Percentiles rank a stretch among this genome's conserved stretches.
Conservation (phyloP, 2,113 vertebrate genomes). For the Globicephala melas region DNA sequence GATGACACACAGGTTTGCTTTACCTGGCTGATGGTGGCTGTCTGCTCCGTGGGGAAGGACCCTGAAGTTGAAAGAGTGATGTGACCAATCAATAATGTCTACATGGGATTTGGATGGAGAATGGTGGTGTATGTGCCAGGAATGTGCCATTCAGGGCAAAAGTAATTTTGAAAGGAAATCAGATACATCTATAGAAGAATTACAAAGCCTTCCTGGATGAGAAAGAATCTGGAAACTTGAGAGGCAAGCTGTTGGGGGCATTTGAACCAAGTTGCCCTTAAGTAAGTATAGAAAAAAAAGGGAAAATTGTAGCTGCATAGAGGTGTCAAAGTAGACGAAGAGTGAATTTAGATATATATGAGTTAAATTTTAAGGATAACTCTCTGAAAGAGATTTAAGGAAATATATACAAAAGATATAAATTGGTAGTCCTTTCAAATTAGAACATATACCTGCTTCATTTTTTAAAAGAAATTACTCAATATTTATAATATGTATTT, state of each 20-base stretch:
- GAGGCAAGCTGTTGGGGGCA: background rate
- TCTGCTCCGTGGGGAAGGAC: background rate
- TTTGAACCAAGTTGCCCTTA: background rate
- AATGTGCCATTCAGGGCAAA: slow-evolving; percentile 30
- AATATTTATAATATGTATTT: background rate
- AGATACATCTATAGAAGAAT: background rate
- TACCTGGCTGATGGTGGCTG: background rate
- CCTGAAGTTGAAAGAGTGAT: background rate
- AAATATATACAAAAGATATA: background rate
- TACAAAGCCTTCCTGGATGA: background rate
- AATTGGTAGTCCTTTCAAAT: background rate
- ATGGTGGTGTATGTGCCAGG: background rate
- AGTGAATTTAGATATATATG: background rate
- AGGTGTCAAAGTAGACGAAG: background rate
- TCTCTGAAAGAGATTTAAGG: slow-evolving; percentile 10
- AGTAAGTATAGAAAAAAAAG: background rate
- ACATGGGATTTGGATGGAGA: background rate
- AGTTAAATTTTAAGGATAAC: background rate
- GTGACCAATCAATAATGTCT: background rate
- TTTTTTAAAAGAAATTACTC: background rate
- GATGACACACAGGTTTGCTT: background rate
- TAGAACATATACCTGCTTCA: background rate
- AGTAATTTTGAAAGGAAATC: slow-evolving; percentile 43
- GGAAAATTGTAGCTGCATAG: background rate
- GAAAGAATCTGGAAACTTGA: slow-evolving; percentile 4